phyloP scores from a whole-genome alignment of 2,888 invertebrate genomes.

The Leptopterna dolabrata region DNA sequence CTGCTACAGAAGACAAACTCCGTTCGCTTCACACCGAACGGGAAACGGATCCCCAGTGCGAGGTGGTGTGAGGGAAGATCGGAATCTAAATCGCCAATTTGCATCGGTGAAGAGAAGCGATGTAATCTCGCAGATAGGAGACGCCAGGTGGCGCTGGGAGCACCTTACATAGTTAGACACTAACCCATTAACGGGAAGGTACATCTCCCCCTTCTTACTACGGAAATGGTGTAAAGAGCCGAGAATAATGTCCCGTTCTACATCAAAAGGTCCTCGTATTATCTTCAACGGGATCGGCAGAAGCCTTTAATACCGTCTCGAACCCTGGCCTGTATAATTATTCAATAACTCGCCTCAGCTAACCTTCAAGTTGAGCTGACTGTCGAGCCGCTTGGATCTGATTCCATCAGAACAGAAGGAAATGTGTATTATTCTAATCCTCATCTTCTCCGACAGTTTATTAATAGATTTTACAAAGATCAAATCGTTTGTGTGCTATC shows the following conservation, averaged over 20 bases:
- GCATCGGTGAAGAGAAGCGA: conserved; percentile 45
- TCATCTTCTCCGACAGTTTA: no score
- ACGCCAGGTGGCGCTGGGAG: conserved; percentile 2
- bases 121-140: conserved; percentile 28
- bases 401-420: no score
- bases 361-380: not conserved
- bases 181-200: not conserved
- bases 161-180: not conserved
- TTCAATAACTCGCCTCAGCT: not conserved
- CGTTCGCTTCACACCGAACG: no score
- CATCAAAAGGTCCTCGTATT: not conserved
- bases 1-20: no score
- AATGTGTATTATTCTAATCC: no score
- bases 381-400: not conserved
- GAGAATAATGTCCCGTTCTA: not conserved
- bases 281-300: not conserved
- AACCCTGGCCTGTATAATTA: not conserved
- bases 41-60: no score
- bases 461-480: no score
- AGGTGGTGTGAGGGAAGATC: no score
- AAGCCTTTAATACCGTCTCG: not conserved
- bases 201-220: not conserved
- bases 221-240: not conserved
- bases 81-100: conserved; percentile 45
- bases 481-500: no score